These are phyloP conservation scores for Taenaris catops DNA, from an alignment of 2,888 invertebrate genomes.

Conservation along the genomic window DNA sequence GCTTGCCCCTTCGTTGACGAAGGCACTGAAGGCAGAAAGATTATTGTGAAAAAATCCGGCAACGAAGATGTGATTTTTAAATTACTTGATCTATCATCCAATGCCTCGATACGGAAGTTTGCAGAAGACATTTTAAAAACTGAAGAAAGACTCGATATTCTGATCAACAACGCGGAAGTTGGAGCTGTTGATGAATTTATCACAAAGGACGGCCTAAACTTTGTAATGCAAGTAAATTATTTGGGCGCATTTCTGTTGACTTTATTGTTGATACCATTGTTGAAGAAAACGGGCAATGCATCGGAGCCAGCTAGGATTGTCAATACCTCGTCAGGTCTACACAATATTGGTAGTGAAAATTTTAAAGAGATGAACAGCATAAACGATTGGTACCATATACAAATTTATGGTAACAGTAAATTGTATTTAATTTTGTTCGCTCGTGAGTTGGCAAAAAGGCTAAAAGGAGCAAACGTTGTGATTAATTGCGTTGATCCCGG, in stretches of 20 bases:
- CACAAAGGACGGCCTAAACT: conserved; percentile 90
- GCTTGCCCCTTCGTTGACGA: conserved; percentile 62
- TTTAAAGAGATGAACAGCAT: conserved; percentile 84
- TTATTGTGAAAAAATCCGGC: conserved; percentile 82
- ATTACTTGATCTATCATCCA: conserved; percentile 86
- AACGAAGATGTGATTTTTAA: conserved; percentile 85
- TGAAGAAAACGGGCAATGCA: conserved; percentile 75
- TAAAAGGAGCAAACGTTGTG: conserved; percentile 83
- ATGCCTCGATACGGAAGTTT: conserved; percentile 89
- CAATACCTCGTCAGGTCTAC: conserved; percentile 88
- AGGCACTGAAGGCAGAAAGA: conserved; percentile 67
- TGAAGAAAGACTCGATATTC: conserved; percentile 86
- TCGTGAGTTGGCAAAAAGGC: conserved; percentile 83
- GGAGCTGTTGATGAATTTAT: conserved; percentile 78
- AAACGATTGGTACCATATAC: conserved; percentile 63
- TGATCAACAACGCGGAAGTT: conserved; percentile 95
- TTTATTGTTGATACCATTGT: conserved; percentile 89
- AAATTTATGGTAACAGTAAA: conserved; percentile 81
- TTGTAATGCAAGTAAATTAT: conserved; percentile 95
- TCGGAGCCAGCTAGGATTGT: conserved; percentile 87
- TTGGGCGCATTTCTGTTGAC: conserved; percentile 96
- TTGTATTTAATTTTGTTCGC: conserved; percentile 87
- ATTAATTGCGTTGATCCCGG: conserved; percentile 93
- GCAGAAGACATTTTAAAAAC: conserved; percentile 86
- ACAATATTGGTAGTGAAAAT: conserved; percentile 84